Evolutionary conservation across 2,113 vertebrate genomes (phyloP).

Genomic region (Tragelaphus strepsiceros): DNA sequence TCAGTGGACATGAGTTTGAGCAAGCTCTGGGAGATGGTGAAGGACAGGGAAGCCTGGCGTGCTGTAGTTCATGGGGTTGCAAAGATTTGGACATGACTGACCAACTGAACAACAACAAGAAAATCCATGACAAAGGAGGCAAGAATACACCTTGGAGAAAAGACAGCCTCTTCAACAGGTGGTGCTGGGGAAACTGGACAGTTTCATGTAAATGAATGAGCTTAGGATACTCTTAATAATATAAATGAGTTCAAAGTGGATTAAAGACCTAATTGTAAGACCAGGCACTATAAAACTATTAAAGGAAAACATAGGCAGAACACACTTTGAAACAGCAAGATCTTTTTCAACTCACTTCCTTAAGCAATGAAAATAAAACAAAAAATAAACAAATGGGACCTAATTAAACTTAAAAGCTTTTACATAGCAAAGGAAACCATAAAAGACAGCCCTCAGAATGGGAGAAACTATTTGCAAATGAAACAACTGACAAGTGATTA

Average conservation of each 20-base stretch:
- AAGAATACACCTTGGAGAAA: not conserved
- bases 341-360: not conserved
- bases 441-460: not conserved
- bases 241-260: not conserved
- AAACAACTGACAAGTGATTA: not conserved
- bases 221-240: not conserved
- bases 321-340: not conserved
- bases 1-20: not conserved
- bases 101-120: not conserved
- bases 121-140: not conserved
- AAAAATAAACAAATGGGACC: not conserved
- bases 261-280: not conserved
- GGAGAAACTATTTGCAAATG: not conserved
- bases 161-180: not conserved
- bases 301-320: not conserved
- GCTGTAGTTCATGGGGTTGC: not conserved
- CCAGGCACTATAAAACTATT: not conserved
- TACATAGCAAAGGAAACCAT: not conserved
- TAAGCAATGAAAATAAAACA: not conserved
- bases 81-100: accelerated
- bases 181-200: not conserved
- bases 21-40: not conserved
- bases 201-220: not conserved
- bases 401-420: not conserved
- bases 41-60: not conserved